Evolutionary conservation across 2,113 vertebrate species (phyloP).

Genomic region (Petrocephalus microphthalmus): DNA sequence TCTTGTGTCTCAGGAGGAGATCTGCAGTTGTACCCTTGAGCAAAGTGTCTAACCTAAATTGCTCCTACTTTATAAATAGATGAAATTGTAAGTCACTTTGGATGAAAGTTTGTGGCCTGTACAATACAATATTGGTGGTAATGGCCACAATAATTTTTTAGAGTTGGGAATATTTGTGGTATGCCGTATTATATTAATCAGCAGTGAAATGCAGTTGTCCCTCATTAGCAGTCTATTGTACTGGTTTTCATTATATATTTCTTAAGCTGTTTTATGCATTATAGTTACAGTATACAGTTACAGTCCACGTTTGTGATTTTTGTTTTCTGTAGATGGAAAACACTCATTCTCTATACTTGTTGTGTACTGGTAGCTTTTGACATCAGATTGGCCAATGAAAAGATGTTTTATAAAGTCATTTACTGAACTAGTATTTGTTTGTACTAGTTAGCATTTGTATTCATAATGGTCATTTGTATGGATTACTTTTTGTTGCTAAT

Average conservation of each 20-base stretch:
- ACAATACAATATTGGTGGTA: not conserved
- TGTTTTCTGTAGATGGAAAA: not conserved
- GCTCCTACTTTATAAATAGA: not conserved
- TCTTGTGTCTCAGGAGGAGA: not conserved
- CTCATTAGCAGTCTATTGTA: not conserved
- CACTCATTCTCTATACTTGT: not conserved
- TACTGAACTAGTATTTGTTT: not conserved
- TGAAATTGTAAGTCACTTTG: not conserved
- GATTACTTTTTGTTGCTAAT: not conserved
- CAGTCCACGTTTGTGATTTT: not conserved
- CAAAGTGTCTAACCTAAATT: constrained; percentile 1
- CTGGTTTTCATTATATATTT: not conserved
- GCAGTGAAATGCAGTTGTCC: not conserved
- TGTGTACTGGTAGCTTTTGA: not conserved
- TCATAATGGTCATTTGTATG: not conserved
- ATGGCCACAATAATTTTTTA: not conserved
- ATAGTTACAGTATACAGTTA: not conserved
- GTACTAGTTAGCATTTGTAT: not conserved
- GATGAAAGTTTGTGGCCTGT: not conserved
- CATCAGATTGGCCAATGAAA: not conserved
- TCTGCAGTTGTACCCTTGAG: constrained; percentile 2
- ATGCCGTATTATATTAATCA: not conserved
- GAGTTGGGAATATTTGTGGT: not conserved
- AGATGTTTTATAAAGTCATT: not conserved
- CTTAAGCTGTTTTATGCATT: not conserved